These are phyloP conservation scores for Neoascia interrupta DNA, from an alignment of 2,888 invertebrate species.

Conservation along the genomic window DNA sequence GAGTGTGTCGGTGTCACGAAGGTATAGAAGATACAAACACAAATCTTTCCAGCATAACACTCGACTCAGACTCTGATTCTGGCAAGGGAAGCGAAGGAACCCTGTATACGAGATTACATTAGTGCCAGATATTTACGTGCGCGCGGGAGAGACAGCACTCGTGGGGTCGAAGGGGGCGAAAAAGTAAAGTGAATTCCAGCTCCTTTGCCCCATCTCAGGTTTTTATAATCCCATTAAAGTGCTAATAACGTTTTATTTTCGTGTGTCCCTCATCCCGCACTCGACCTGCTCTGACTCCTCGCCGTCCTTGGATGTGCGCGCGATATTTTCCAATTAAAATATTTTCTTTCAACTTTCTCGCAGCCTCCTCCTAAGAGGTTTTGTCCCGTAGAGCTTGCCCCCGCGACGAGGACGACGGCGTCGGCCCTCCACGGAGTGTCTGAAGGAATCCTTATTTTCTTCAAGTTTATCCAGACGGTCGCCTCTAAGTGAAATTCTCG, in stretches of 20 bases:
- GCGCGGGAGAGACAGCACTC: slow-evolving; percentile 14
- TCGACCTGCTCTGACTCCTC: slow-evolving; percentile 37
- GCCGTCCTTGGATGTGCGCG: slow-evolving; percentile 45
- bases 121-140: slow-evolving; percentile 49
- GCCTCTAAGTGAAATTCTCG: slow-evolving; percentile 49
- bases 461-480: slow-evolving; percentile 55
- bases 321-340: slow-evolving; percentile 68
- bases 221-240: slow-evolving; percentile 57
- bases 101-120: slow-evolving; percentile 40
- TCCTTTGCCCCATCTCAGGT: slow-evolving; percentile 2
- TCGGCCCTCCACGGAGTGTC: not conserved
- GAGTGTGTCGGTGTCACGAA: slow-evolving; percentile 29
- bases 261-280: slow-evolving; percentile 18
- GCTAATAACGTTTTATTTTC: slow-evolving; percentile 63
- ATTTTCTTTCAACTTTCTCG: slow-evolving; percentile 54
- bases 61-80: not conserved
- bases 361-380: slow-evolving; percentile 38
- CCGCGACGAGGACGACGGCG: too few species aligned
- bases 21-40: slow-evolving; percentile 37
- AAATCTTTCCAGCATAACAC: slow-evolving; percentile 25
- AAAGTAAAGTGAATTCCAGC: slow-evolving; percentile 4
- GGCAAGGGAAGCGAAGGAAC: not conserved
- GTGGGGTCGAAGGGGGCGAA: not conserved
- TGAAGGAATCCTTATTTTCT: slow-evolving; percentile 29
- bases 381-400: slow-evolving; percentile 39